Evolutionary conservation across 2,113 vertebrate genomes (phyloP), one percentile per base, ranked within the genome.

Genomic region (Nycticebus coucang): DNA sequence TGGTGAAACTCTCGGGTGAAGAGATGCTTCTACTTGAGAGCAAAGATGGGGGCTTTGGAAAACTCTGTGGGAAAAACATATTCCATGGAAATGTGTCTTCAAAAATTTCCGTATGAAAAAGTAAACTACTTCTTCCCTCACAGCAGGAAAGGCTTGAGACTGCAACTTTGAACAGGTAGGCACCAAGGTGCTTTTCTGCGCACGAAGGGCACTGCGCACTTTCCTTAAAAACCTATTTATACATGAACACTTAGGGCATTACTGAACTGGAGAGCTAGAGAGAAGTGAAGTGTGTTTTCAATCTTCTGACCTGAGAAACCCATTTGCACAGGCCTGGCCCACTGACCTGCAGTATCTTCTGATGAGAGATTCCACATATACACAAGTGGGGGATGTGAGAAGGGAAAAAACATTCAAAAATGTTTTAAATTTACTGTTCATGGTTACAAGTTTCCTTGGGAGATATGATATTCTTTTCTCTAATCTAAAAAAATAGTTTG

Each of bases 401-500:
- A 57, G 24, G 37, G 10, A 87, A 96, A 83, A 13, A 3, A 24
- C 24, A 80, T 66, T 88, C 91, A 96, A 93, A 83, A 97, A 50
- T 55, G 87, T 96, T 98, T 96, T 95, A 94, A 94, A 80, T 97
- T 98, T 97, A 97, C 84, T 97, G 92, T 96, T 97, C 83, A 64
- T 93, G 92, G 93, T 92, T 98, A 95, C 95, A 96, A 45, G 96
- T 96, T 98, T 98, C 97, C 95, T 97, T 95, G 93, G 81, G 87
- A 97, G 96, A 94, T 50, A 86, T 97, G 97, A 97, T 97, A 92
- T 97, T 96, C 97, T 97, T 84, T 14, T 1, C 64, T 95, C 86
- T 83, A 14, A 55, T 80, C 93, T 92, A 96, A 97, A 97, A 96
- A 96, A 85, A 55, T 97, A 91, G 97, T 97, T 98, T 97, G 98